phyloP scores from a whole-genome alignment of 2,888 invertebrate genomes.

The Catocala nupta region DNA sequence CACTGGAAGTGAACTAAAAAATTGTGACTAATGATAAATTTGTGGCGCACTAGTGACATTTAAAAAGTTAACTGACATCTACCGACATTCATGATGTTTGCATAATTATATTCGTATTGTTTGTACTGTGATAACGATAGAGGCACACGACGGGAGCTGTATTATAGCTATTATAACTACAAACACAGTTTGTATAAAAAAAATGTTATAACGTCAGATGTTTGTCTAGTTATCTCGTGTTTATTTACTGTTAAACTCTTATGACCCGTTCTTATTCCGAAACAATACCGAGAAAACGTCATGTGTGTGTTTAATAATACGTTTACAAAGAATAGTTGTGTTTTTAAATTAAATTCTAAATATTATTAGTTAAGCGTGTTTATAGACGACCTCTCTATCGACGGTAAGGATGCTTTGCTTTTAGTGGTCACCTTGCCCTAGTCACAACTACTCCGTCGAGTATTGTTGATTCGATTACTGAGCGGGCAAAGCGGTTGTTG shows the following conservation, averaged over 20 bases:
- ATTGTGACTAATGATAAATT: neutral
- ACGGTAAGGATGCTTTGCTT: no score
- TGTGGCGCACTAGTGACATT: neutral
- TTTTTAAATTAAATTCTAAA: no score
- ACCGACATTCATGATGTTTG: slow-evolving; percentile 43
- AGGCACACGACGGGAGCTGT: slow-evolving; percentile 62
- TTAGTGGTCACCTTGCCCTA: no score
- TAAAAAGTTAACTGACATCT: no score
- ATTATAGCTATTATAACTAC: slow-evolving; percentile 18
- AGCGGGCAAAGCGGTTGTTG: no score
- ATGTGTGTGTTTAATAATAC: no score
- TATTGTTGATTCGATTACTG: no score
- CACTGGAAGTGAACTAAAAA: neutral
- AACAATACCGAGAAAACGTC: slow-evolving; percentile 3
- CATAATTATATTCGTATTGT: slow-evolving; percentile 58
- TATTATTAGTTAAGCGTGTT: no score
- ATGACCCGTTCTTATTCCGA: slow-evolving; percentile 4
- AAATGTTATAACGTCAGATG: neutral
- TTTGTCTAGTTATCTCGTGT: slow-evolving; percentile 10
- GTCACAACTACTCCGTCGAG: no score
- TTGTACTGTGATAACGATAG: slow-evolving; percentile 61
- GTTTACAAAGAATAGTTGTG: no score
- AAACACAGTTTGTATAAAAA: slow-evolving; percentile 8
- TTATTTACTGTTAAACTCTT: slow-evolving; percentile 13
- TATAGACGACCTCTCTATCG: no score